phyloP scores from a whole-genome alignment of 1,140 invertebrate genomes.

The Drosophila neocordata region DNA sequence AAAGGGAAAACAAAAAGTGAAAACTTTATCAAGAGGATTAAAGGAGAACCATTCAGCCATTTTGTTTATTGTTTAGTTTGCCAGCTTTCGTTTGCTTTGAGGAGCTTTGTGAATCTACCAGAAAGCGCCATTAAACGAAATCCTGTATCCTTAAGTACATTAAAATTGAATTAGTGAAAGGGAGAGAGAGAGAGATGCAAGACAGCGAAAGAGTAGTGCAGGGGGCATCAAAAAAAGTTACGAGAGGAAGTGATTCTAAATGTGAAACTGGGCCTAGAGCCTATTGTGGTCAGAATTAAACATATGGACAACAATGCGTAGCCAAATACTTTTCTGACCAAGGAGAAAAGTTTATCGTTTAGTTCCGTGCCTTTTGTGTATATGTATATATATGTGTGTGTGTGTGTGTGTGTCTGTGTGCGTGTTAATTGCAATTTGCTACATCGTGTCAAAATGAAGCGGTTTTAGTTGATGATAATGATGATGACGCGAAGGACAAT shows the following conservation, averaged over 20 bases:
- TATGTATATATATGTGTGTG: constrained; percentile 12
- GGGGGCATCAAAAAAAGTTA: background rate
- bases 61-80: background rate
- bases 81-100: background rate
- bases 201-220: background rate
- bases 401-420: background rate
- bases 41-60: background rate
- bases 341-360: constrained; percentile 37
- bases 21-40: constrained; percentile 4
- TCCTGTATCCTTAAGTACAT: constrained; percentile 43
- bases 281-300: constrained; percentile 14
- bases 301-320: constrained; percentile 29
- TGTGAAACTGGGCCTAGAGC: background rate
- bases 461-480: constrained; percentile 28
- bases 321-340: constrained; percentile 23
- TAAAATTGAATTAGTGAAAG: constrained; percentile 62
- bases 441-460: constrained; percentile 36
- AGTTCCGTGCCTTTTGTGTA: constrained; percentile 5
- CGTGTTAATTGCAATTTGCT: constrained; percentile 56
- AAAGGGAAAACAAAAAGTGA: background rate
- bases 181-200: constrained; percentile 13
- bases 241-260: background rate
- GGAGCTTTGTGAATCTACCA: background rate
- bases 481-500: constrained; percentile 15
- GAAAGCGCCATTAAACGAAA: background rate